Conservation (phyloP, 2,797 vertebrate genomes). For the Macroramphosus scolopax region DNA sequence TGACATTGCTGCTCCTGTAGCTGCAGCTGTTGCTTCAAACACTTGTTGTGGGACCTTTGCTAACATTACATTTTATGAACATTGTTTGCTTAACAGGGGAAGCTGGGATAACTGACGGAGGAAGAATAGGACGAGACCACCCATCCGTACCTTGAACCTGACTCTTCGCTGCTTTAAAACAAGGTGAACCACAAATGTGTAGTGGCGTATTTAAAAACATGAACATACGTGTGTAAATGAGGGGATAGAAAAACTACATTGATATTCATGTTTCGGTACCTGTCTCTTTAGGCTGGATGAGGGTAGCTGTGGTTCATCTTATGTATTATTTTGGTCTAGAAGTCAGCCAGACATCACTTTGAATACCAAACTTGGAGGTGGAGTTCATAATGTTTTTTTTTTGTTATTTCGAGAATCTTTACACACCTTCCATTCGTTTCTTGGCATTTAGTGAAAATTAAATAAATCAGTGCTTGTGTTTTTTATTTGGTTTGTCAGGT, state of each 20-base stretch:
- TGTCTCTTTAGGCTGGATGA: conserved; percentile 46
- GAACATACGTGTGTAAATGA: conserved; percentile 48
- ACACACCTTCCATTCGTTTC: conserved; percentile 68
- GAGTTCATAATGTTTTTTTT: conserved; percentile 50
- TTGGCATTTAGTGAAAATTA: conserved; percentile 68
- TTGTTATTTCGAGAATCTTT: conserved; percentile 52
- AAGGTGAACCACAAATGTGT: conserved; percentile 99
- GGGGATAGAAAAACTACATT: conserved; percentile 15
- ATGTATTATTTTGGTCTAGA: conserved; percentile 57
- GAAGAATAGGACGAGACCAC: conserved; percentile 82
- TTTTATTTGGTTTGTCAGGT: conserved; percentile 74
- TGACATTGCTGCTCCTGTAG: conserved; percentile 19
- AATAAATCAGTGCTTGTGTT: conserved; percentile 72
- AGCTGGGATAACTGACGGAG: conserved; percentile 82
- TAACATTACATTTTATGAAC: conserved; percentile 85
- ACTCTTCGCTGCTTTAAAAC: conserved; percentile 91
- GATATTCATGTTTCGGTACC: conserved; percentile 48
- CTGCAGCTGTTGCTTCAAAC: conserved; percentile 52
- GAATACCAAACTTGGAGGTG: conserved; percentile 60
- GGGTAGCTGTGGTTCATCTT: conserved; percentile 72
- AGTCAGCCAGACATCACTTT: conserved; percentile 50
- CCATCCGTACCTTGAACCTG: conserved; percentile 85
- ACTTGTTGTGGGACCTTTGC: conserved; percentile 57
- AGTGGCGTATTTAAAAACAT: conserved; percentile 88
- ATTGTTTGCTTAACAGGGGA: conserved; percentile 88